Evolutionary conservation across 2,113 vertebrate genomes (phyloP), one percentile per base, ranked within the genome.

Genomic region (Spheniscus mendiculus): DNA sequence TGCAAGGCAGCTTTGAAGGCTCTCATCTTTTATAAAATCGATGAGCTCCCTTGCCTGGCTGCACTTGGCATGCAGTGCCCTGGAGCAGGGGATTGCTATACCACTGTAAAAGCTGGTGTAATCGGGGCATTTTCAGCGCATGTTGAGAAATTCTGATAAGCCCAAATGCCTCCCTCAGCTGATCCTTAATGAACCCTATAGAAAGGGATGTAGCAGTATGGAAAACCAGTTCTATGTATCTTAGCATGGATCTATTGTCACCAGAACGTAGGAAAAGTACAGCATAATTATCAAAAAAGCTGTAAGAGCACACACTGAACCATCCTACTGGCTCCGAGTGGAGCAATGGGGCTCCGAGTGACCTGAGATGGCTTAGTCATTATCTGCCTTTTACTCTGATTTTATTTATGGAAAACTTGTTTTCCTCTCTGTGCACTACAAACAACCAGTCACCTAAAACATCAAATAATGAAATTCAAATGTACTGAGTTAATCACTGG

Each of bases 391-490:
- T 91, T 95, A 50, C 62, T 93, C 66, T 72, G 52, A 94, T 79
- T 93, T 97, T 97, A 93, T 94, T 94, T n/a, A 91, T 88, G 69
- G 89, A 93, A 97, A 96, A 92, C 53, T 87, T 96, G 50, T 92
- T 96, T 97, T 94, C 22, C 38, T 91, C 71, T 91, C 58, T 47
- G 19, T 71, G 40, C 47, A 63, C 76, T 81, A 82, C 95, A 96
- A 97, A 96, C 84, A 96, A 95, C 70, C 84, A 89, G 69, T 93
- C 94, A 93, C 84, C 80, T 96, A 93, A 95, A 97, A 93, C 88
- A 90, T 96, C 97, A 94, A 97, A 74, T 93, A 97, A 96, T 88
- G 82, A 88, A 95, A 96, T 97, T 97, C 91, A 96, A 97, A 93
- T 88, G 76, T 79, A 72, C 71, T 36, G 47, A 97, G 93, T 96